Evolutionary conservation across 2,797 vertebrate species (phyloP), one percentile per base, ranked within the genome.

Genomic region (Tangara arthus): DNA sequence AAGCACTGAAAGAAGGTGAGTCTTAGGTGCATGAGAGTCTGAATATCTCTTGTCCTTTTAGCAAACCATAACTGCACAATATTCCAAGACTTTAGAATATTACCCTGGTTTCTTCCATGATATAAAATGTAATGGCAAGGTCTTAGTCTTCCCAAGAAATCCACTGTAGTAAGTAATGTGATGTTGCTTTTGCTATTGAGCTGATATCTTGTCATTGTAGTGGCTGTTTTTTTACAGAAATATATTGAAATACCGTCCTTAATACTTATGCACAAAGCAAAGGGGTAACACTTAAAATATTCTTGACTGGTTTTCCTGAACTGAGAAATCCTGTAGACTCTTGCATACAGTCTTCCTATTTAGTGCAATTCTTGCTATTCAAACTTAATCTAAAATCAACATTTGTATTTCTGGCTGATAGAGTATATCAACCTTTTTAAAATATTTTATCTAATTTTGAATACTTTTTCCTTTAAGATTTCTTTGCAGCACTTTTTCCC

Each of bases 1-100:
- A 99, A 98, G 98, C 99, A 81, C 97, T 99, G 71, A 99, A 99
- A 96, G 99, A 99, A 98, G 99, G 99, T 99, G 98, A 97, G 97
- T 60, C 65, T 56, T 86, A 61, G 10, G 55, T 73, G 18, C 14
- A 7, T 60, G 91, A 42, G 12, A 60, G 16, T 82, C 35, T 84
- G 47, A 53, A 7, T 60, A n/a, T 47, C 23, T 73, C n/a, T 34
- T 53, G 21, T 81, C 24, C 23, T 73, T 27, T 66, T 56, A 59
- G 26, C 39, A 85, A 72, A 76, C 28, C 17, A 6, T 28, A 35
- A 35, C 46, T 80, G 24, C 9, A 41, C 22, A 41, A 16, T 57
- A 49, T 80, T 86, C 9, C 19, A 35, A 37, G 23, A 30, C 35
- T 66, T 87, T 73, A 68, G 28, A 77, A 24, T 53, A 60, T 46